Percentiles rank a stretch among this genome's conserved stretches.
phyloP scores from a whole-genome alignment of 2,113 vertebrate genomes.

The Amphiprion ocellaris region DNA sequence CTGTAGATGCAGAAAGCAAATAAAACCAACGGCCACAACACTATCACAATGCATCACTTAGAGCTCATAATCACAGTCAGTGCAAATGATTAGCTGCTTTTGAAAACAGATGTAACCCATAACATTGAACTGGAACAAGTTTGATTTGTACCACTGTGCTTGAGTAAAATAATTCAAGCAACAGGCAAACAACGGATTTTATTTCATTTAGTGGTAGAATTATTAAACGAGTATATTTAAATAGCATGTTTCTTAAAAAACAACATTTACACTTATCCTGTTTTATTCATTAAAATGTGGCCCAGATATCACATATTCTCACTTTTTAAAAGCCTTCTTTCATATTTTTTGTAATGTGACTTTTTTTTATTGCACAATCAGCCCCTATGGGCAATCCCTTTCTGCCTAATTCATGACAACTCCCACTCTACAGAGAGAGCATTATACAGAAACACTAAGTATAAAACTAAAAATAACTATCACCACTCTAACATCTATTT shows the following conservation, averaged over 20 bases:
- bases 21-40: neutral
- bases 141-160: neutral
- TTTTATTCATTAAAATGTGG: slow-evolving; percentile 39
- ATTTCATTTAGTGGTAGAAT: slow-evolving; percentile 15
- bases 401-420: slow-evolving; percentile 51
- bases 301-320: slow-evolving; percentile 59
- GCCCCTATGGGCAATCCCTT: slow-evolving; percentile 38
- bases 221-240: slow-evolving; percentile 13
- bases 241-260: slow-evolving; percentile 30
- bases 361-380: slow-evolving; percentile 54
- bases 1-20: slow-evolving; percentile 51
- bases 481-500: slow-evolving; percentile 34
- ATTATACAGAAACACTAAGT: slow-evolving; percentile 47
- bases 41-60: neutral
- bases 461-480: slow-evolving; percentile 37
- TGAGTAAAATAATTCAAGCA: neutral
- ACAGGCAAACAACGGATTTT: neutral
- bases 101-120: neutral
- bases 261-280: slow-evolving; percentile 28
- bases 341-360: slow-evolving; percentile 22
- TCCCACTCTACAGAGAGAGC: slow-evolving; percentile 41
- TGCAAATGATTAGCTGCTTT: neutral
- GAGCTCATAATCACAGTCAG: slow-evolving; percentile 1
- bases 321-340: slow-evolving; percentile 39
- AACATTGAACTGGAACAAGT: neutral